Percentiles rank a stretch among this genome's conserved stretches.
These are phyloP conservation scores for Chelon auratus DNA, from an alignment of 2,797 vertebrate genomes.

Conservation along the genomic window DNA sequence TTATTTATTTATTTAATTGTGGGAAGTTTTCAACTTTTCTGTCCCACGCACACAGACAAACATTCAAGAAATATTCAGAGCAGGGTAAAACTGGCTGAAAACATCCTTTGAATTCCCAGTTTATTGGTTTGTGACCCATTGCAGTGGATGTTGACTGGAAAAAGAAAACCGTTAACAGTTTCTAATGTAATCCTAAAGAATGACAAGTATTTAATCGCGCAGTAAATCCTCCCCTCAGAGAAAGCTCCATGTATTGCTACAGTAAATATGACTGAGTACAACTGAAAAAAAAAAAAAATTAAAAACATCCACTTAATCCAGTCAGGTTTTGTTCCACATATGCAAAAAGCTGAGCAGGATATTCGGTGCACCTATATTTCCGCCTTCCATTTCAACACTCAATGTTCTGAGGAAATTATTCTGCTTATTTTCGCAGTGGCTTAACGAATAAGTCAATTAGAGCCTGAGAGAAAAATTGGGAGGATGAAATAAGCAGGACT, in stretches of 20 bases:
- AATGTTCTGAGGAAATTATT: slow-evolving; percentile 27
- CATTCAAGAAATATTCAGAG: too few relatives aligned
- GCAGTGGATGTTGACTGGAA: background rate
- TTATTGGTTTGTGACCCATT: background rate
- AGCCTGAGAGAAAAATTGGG: slow-evolving; percentile 21
- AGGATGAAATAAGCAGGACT: slow-evolving; percentile 24
- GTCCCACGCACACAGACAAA: too few relatives aligned
- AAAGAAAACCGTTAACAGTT: slow-evolving; percentile 13
- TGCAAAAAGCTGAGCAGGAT: background rate
- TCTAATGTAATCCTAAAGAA: slow-evolving; percentile 15
- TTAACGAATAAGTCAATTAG: slow-evolving; percentile 33
- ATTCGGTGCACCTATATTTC: background rate
- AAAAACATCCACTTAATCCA: slow-evolving; percentile 30
- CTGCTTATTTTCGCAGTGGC: slow-evolving; percentile 13
- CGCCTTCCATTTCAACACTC: slow-evolving; percentile 6
- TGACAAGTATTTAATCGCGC: slow-evolving; percentile 16
- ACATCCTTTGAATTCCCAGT: too few relatives aligned
- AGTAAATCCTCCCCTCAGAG: background rate
- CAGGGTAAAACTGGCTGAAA: too few relatives aligned
- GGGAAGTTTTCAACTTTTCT: too few relatives aligned
- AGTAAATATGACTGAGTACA: slow-evolving; percentile 43
- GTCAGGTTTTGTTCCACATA: slow-evolving; percentile 27
- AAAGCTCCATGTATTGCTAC: slow-evolving; percentile 20
- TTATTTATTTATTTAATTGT: too few relatives aligned
- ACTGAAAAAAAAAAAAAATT: slow-evolving; percentile 27